Base-by-base conservation (phyloP, 2,888 invertebrate genomes). In the Ophion ventricosus region DNA sequence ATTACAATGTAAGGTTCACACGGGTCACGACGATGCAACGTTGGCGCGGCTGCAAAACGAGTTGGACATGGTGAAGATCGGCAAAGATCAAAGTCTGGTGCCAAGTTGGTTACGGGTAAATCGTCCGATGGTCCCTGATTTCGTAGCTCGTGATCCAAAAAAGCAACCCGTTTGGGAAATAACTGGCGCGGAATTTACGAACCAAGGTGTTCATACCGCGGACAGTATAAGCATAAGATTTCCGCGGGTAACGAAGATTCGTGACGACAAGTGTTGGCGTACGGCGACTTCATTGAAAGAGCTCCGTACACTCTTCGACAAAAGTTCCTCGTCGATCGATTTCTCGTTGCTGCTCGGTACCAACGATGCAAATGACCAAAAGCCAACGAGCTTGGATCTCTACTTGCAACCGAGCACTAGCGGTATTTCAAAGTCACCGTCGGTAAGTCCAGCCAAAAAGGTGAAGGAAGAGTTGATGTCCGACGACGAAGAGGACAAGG, bases 161-260 rank as follows among this genome's bases (percentile, higher is more conserved):
- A 94, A 95, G 35, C 97, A 97, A 92, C 98, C 98, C 0, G 97
- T 99, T 10, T 99, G 99, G 98, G 98, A 99, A 94, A 98, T 99
- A 82, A 97, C 98, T 0, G 98, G 97, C 0, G 97, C 97, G 0
- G 97, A 97, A 93, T 95, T 97, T 87, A 96, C 97, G 1, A 96
- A 96, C 92, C 96, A 97, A 2, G 96, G 96, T 80, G 95, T 97
- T 7, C 99, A 99, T 91, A 98, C 98, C 1, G 98, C 98, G 0
- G 96, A 97, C 89, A 98, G 98, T 1, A 98, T 99, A 89, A 98
- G 98, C 2, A 97, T 98, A 66, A 94, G 99, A 76, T 99, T 99
- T 94, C 99, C 99, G 0, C 95, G 99, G 87, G 97, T 99, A 0
- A 97, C 97, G 0, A 95, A 95, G 87, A 96, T 98, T 85, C 95